Evolutionary conservation across 2,797 vertebrate species (phyloP).

Genomic region (Spatula clypeata): DNA sequence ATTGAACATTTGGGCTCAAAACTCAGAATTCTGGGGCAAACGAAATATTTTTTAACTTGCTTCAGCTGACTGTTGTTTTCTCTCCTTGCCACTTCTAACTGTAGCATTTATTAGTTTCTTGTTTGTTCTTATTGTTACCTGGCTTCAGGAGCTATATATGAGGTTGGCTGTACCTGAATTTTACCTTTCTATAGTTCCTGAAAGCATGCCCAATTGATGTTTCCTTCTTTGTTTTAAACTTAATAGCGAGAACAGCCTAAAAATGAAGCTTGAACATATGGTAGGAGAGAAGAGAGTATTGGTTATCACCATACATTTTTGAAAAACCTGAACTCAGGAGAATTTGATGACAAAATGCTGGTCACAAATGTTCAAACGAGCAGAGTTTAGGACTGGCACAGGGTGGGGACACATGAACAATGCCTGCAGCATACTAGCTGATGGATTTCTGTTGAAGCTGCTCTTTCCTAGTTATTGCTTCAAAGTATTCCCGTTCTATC

Average conservation of each 20-base stretch:
- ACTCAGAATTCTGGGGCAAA: not conserved
- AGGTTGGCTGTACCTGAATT: not conserved
- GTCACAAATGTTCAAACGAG: not conserved
- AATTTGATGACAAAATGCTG: not conserved
- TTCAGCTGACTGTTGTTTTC: not conserved
- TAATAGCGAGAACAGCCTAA: not conserved
- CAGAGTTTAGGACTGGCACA: not conserved
- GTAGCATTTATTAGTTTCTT: not conserved
- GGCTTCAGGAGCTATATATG: not conserved
- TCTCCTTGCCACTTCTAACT: not conserved
- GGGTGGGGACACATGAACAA: not conserved
- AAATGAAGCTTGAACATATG: not conserved
- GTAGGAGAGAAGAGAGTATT: not conserved
- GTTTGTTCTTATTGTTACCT: not conserved
- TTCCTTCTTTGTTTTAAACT: not conserved
- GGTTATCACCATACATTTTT: not conserved
- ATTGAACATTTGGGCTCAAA: not conserved
- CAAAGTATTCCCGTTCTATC: slow-evolving; percentile 23
- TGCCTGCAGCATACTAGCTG: not conserved
- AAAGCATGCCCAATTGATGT: not conserved
- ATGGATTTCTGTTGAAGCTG: slow-evolving; percentile 34
- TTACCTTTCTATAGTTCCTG: not conserved
- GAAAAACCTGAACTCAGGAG: not conserved
- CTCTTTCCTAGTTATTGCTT: slow-evolving; percentile 41
- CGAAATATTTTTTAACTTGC: not conserved